Evolutionary conservation across 2,888 invertebrate genomes (phyloP).

Genomic region (Pollenia angustigena): DNA sequence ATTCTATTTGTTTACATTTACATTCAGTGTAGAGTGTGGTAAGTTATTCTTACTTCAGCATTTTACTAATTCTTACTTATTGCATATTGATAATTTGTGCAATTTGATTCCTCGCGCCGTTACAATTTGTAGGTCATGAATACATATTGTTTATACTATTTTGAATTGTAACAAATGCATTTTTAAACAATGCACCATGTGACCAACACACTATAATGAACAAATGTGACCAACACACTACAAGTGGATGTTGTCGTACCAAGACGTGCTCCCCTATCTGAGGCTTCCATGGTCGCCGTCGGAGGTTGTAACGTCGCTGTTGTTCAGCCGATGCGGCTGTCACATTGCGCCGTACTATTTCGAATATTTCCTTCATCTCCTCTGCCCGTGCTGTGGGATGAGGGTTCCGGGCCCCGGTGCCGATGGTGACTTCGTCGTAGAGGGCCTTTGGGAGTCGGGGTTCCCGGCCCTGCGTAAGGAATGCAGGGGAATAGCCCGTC

Average conservation of each 20-base stretch:
- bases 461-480: conserved; percentile 36
- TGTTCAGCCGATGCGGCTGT: neutral
- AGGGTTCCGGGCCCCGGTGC: neutral
- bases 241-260: neutral
- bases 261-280: conserved; percentile 1
- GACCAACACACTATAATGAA: too few species aligned
- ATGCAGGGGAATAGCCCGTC: conserved; percentile 40
- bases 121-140: too few species aligned
- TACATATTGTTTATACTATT: too few species aligned
- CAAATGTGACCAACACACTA: too few species aligned
- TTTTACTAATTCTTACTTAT: too few species aligned
- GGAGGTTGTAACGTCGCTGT: conserved; percentile 16
- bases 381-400: neutral
- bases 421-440: conserved; percentile 36
- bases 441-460: conserved; percentile 23
- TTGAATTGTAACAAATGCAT: too few species aligned
- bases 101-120: too few species aligned
- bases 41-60: too few species aligned
- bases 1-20: too few species aligned
- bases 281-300: conserved; percentile 7
- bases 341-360: conserved; percentile 6
- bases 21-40: too few species aligned
- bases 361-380: conserved; percentile 30
- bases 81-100: too few species aligned
- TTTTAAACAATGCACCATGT: too few species aligned